phyloP scores from a whole-genome alignment of 2,888 invertebrate species.

The Invenusta paracnida region DNA sequence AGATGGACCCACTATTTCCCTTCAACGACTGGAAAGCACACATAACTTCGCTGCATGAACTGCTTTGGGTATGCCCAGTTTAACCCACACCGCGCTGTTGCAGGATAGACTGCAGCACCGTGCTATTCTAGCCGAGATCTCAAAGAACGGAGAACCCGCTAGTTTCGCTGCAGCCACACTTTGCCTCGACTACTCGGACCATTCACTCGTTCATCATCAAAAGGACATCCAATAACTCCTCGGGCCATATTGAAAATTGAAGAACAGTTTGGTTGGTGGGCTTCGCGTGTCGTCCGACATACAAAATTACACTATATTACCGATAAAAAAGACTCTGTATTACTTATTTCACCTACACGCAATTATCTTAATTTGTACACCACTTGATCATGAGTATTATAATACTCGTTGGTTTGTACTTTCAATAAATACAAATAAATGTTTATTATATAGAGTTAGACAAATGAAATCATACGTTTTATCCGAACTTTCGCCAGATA shows the following conservation, averaged over 20 bases:
- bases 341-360: background rate
- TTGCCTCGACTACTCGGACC: background rate
- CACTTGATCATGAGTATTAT: background rate
- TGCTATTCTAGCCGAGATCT: background rate
- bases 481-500: too few species aligned
- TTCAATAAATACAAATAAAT: background rate
- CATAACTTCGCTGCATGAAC: background rate
- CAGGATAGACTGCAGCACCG: background rate
- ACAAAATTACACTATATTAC: background rate
- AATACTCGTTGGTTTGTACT: background rate
- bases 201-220: background rate
- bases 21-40: background rate
- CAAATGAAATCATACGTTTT: too few species aligned
- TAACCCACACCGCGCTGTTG: background rate
- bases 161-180: slow-evolving; percentile 17
- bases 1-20: background rate
- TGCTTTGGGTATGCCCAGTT: background rate
- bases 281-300: background rate
- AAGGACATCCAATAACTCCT: background rate
- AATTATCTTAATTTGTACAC: background rate
- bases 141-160: background rate
- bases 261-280: slow-evolving; percentile 17
- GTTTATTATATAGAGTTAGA: too few species aligned
- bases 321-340: background rate
- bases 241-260: slow-evolving; percentile 11